Evolutionary conservation across 1,140 invertebrate genomes (phyloP).

Genomic region (Platorchestia sp.): DNA sequence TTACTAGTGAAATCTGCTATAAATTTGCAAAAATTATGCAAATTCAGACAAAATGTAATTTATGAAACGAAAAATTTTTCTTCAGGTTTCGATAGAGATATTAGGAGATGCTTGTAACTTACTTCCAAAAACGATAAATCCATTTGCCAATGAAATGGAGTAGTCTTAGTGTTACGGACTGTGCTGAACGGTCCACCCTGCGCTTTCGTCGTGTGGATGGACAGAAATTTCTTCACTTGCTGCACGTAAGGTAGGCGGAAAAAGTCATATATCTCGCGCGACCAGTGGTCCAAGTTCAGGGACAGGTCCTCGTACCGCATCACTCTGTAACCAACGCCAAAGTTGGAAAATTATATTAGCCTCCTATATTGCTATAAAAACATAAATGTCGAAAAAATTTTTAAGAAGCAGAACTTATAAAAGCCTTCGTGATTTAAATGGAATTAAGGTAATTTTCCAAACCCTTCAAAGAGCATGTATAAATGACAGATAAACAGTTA

Average conservation of each 20-base stretch:
- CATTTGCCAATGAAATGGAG: constrained; percentile 87
- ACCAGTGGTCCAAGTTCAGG: constrained; percentile 79
- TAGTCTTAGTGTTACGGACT: constrained; percentile 84
- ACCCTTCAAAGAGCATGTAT: too few species aligned
- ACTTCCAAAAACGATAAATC: constrained; percentile 77
- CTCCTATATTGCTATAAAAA: not conserved
- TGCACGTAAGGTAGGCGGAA: constrained; percentile 81
- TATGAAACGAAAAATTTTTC: not conserved
- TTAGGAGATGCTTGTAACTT: not conserved
- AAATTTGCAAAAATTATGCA: too few species aligned
- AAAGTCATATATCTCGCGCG: constrained; percentile 82
- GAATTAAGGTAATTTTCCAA: too few species aligned
- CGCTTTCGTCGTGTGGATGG: constrained; percentile 84
- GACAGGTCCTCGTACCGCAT: constrained; percentile 90
- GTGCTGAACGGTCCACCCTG: constrained; percentile 87
- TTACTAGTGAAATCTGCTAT: too few species aligned
- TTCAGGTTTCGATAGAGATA: not conserved
- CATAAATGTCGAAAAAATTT: not conserved
- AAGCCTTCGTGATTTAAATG: too few species aligned
- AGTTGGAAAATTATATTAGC: not conserved
- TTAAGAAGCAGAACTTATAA: not conserved
- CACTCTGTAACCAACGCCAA: constrained; percentile 74
- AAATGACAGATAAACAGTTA: too few species aligned
- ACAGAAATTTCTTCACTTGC: constrained; percentile 81
- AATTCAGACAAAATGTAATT: too few species aligned